These are phyloP conservation scores for Panonychus citri DNA, from an alignment of 1,140 invertebrate species.

Conservation along the genomic window DNA sequence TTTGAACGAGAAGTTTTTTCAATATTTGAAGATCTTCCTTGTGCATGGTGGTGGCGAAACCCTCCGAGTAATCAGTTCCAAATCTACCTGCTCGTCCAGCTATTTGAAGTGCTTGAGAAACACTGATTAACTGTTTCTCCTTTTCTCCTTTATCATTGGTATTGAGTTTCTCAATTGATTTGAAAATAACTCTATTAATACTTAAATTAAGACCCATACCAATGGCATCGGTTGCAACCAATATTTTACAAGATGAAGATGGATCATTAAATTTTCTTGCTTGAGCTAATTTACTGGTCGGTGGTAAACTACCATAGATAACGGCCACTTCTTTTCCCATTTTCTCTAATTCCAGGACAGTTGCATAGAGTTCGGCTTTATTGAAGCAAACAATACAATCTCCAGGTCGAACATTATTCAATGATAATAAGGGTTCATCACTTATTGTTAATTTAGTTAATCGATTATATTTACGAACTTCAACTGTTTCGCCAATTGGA, in stretches of 20 bases:
- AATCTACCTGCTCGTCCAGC: conserved; percentile 80
- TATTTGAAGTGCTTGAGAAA: conserved; percentile 86
- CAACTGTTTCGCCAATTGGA: conserved; percentile 70
- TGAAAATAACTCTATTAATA: conserved; percentile 83
- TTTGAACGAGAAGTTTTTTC: conserved; percentile 38
- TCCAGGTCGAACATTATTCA: conserved; percentile 59
- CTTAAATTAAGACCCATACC: conserved; percentile 98
- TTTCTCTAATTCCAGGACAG: conserved; percentile 46
- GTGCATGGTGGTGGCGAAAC: conserved; percentile 72
- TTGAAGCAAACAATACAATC: conserved; percentile 98
- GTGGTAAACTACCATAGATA: conserved; percentile 45
- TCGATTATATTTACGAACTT: conserved; percentile 67
- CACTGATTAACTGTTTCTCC: conserved; percentile 65
- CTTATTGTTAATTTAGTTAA: conserved; percentile 61
- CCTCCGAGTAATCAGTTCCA: conserved; percentile 63
- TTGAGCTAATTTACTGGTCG: conserved; percentile 72
- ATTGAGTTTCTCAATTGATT: conserved; percentile 55
- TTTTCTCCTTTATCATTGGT: conserved; percentile 79
- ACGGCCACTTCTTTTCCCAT: conserved; percentile 71
- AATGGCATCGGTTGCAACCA: conserved; percentile 97
- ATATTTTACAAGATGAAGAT: conserved; percentile 72
- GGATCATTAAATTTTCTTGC: conserved; percentile 93
- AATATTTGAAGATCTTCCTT: conserved; percentile 54
- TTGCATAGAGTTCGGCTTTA: conserved; percentile 82
- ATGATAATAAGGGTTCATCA: conserved; percentile 40